Evolutionary conservation across 2,888 invertebrate species (phyloP), one percentile per base, ranked within the genome.

Genomic region (Gymnosoma rotundatum): DNA sequence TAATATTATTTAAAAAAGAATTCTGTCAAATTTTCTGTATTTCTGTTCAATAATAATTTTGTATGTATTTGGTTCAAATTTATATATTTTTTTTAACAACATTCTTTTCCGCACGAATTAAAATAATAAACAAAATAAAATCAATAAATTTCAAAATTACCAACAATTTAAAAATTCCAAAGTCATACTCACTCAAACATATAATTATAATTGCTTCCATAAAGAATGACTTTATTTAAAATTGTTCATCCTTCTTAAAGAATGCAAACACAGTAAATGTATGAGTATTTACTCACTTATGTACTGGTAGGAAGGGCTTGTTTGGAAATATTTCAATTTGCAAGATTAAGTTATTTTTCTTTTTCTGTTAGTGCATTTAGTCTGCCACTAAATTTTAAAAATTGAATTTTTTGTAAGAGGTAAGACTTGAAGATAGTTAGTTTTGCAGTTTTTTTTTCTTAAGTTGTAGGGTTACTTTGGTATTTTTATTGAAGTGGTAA

Each of bases 101-200:
- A n/a, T 48, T 16, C 45, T 48, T 14, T 16, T 52, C 9, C 18
- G 8, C 1, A 18, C 12, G 1, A 52, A 20, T 14, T 4, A 4
- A 52, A 52, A 18, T 0, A 21, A 38, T 16, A 12, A 64, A 64
- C 64, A n/a, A 25, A 25, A 25, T 20, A 42, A 52, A 78, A 63
- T 74, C 74, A 70, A 78, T 83, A 83, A 69, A 70, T 78, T 74
- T 56, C 69, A 21, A 10, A 64, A 78, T 78, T 70, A 64, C 63
- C 74, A 56, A 60, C 64, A 83, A 78, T 83, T 83, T 70, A 42
- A 73, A 74, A 74, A 83, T 79, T 74, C 80, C 80, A 81, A 50
- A 74, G 48, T 67, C 67, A 80, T 61, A 42, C 12, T 60, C 36
- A 42, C 42, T 36, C 32, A 67, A 61, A 64, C 21, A 14, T 32